Conservation (phyloP, 1,140 invertebrate genomes). For the Bombus waltoni region DNA sequence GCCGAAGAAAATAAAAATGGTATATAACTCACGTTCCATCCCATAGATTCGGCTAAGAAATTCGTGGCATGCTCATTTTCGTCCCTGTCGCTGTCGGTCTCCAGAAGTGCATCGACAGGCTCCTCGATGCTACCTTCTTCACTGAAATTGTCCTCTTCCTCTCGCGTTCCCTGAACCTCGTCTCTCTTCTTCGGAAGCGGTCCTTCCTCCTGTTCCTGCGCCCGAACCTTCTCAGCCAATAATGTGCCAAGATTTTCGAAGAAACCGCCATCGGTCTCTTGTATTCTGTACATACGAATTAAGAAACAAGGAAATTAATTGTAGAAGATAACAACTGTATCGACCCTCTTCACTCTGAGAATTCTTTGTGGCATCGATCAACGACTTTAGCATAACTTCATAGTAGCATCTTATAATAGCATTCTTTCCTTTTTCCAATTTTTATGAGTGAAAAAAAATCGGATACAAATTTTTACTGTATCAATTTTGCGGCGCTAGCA, state of each 20-base stretch:
- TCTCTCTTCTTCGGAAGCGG: slow-evolving; percentile 66
- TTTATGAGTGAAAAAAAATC: too few species aligned
- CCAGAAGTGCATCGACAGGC: slow-evolving; percentile 74
- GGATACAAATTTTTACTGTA: too few species aligned
- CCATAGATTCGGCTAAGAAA: slow-evolving; percentile 84
- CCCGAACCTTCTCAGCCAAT: slow-evolving; percentile 85
- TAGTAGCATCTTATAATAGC: too few species aligned
- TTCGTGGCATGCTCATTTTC: slow-evolving; percentile 81
- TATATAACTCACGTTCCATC: slow-evolving; percentile 87
- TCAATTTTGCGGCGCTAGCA: too few species aligned
- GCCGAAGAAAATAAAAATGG: not conserved
- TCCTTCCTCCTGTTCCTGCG: slow-evolving; percentile 72
- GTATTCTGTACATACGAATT: slow-evolving; percentile 84
- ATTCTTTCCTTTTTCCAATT: too few species aligned
- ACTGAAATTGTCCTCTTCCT: slow-evolving; percentile 70
- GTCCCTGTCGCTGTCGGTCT: slow-evolving; percentile 84
- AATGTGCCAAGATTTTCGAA: slow-evolving; percentile 91
- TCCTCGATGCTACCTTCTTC: slow-evolving; percentile 75
- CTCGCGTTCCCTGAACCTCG: slow-evolving; percentile 74
- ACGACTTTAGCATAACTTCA: too few species aligned
- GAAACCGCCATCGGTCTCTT: slow-evolving; percentile 90
- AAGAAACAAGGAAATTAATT: not conserved
- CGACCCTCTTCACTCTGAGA: too few species aligned
- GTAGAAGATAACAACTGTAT: not conserved
- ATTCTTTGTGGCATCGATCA: too few species aligned